phyloP scores from a whole-genome alignment of 1,140 invertebrate species.

The Ips nitidus region DNA sequence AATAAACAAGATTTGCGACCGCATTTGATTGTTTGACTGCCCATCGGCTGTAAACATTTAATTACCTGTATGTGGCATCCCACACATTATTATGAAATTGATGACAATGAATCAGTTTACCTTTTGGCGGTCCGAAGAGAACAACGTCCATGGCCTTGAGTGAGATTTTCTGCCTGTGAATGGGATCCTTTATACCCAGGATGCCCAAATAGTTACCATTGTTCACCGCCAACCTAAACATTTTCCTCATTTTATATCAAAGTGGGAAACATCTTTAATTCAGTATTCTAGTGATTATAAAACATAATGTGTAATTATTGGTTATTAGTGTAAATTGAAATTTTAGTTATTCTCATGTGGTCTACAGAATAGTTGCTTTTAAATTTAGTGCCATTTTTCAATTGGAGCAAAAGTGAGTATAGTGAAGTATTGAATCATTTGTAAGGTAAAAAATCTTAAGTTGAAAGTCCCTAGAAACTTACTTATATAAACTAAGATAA shows the following conservation, averaged over 20 bases:
- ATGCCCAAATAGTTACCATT: slow-evolving; percentile 85
- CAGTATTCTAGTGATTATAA: not conserved
- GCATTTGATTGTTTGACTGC: slow-evolving; percentile 2
- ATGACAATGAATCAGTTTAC: slow-evolving; percentile 56
- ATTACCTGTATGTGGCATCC: not conserved
- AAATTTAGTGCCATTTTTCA: too few relatives aligned
- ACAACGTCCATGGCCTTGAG: slow-evolving; percentile 97
- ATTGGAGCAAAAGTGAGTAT: too few relatives aligned
- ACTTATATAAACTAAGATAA: too few relatives aligned
- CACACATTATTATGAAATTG: slow-evolving; percentile 11
- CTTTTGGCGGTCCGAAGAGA: slow-evolving; percentile 95
- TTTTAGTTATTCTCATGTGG: too few relatives aligned
- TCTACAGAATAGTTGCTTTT: too few relatives aligned
- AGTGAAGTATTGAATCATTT: too few relatives aligned
- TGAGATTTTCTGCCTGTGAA: slow-evolving; percentile 94
- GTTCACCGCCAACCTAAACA: slow-evolving; percentile 82
- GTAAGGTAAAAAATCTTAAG: too few relatives aligned
- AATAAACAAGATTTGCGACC: not conserved
- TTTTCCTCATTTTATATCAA: slow-evolving; percentile 2
- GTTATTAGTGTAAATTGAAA: not conserved
- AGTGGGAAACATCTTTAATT: slow-evolving; percentile 27
- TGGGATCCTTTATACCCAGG: slow-evolving; percentile 95
- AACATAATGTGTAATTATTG: not conserved
- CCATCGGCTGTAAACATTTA: not conserved
- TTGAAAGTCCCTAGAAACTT: too few relatives aligned